Evolutionary conservation across 2,113 vertebrate genomes (phyloP).

Genomic region (Ariopsis seemanni): DNA sequence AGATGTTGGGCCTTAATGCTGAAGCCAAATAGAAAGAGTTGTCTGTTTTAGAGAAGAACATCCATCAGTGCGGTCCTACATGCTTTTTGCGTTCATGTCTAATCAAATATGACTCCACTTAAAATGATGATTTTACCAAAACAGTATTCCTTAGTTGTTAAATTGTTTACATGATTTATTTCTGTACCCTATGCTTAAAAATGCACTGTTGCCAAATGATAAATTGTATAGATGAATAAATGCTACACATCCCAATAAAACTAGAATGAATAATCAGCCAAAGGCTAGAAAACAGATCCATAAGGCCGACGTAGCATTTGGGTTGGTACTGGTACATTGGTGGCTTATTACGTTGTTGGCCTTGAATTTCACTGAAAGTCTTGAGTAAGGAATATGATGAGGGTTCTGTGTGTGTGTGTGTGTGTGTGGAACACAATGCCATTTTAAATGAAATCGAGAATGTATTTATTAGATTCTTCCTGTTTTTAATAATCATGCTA

Average conservation of each 20-base stretch:
- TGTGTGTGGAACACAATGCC: conserved; percentile 40
- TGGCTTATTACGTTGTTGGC: not conserved
- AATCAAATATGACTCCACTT: conserved; percentile 1
- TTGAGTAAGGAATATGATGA: not conserved
- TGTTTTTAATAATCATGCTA: conserved; percentile 27
- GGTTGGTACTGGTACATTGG: conserved; percentile 9
- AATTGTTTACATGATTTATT: conserved; percentile 46
- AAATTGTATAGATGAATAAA: conserved; percentile 13
- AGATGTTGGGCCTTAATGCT: conserved; percentile 52
- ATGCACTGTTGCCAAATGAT: conserved; percentile 39
- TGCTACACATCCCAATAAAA: not conserved
- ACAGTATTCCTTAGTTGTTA: conserved; percentile 50
- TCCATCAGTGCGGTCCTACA: conserved; percentile 28
- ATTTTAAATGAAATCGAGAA: conserved; percentile 50
- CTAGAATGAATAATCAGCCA: conserved; percentile 28
- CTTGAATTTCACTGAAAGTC: conserved; percentile 33
- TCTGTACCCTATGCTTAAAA: conserved; percentile 26
- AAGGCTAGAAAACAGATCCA: conserved; percentile 23
- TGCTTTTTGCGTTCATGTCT: conserved; percentile 20
- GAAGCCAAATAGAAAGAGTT: conserved; percentile 50
- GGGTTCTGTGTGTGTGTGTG: conserved; percentile 24
- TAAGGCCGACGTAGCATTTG: conserved; percentile 14
- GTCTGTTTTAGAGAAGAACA: conserved; percentile 6
- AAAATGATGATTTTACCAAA: conserved; percentile 43
- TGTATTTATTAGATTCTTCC: conserved; percentile 57